Conservation (phyloP, 2,888 invertebrate genomes). For the Psococerastis gibbosa region DNA sequence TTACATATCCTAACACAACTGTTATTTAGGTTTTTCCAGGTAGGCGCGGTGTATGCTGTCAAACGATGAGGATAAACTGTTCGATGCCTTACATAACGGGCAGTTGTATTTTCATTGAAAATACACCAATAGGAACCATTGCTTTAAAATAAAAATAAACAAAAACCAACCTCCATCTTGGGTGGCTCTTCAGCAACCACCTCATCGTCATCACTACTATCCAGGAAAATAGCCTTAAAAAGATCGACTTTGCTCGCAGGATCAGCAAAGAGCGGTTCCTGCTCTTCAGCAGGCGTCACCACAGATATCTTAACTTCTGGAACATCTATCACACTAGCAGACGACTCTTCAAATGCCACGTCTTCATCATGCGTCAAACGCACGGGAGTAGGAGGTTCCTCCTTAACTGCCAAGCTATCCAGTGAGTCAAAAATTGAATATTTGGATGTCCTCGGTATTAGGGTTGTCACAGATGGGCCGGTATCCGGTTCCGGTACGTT, state of each 20-base stretch:
- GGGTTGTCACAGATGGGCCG: constrained; percentile 27
- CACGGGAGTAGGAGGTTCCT: not conserved
- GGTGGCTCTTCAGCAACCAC: constrained; percentile 19
- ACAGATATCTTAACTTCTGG: not conserved
- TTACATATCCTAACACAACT: too few relatives aligned
- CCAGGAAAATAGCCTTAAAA: constrained; percentile 76
- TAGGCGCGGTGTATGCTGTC: too few relatives aligned
- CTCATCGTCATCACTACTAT: constrained; percentile 47
- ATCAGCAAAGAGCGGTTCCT: constrained; percentile 19
- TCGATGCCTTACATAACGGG: too few relatives aligned
- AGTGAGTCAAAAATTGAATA: constrained; percentile 64
- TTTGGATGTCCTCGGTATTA: constrained; percentile 33
- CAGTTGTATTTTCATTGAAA: too few relatives aligned
- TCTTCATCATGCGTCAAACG: not conserved
- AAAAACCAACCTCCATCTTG: constrained; percentile 9
- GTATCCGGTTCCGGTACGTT: constrained; percentile 78
- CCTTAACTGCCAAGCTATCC: constrained; percentile 24
- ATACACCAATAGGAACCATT: too few relatives aligned
- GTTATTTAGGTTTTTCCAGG: too few relatives aligned
- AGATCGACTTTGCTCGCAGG: constrained; percentile 49
- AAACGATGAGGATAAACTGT: too few relatives aligned
- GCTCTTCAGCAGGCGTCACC: not conserved
- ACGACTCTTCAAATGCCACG: too few relatives aligned
- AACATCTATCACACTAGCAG: not conserved
- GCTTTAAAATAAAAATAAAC: too few relatives aligned